Evolutionary conservation across 2,797 vertebrate species (phyloP), one percentile per base, ranked within the genome.

Genomic region (Microcaecilia unicolor): DNA sequence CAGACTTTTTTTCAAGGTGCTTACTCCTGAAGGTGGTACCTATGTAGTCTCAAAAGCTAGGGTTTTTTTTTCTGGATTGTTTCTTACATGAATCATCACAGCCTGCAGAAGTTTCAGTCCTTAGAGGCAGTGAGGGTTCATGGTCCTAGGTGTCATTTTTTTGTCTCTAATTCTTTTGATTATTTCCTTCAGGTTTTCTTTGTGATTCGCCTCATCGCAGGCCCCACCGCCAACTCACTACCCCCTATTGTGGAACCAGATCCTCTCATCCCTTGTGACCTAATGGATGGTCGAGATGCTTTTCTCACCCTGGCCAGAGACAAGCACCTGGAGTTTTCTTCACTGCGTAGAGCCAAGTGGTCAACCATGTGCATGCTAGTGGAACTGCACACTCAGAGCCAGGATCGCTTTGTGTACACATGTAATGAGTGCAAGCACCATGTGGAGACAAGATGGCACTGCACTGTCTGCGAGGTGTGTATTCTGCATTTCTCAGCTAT

Each of bases 381-480:
- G 61, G 95, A 98, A 59, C 80, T 99, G 40, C 95, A 99, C 66
- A 97, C 93, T 28, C 94, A 99, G 81, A 94, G 92, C 75, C 93
- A 97, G 71, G 94, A 99, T 56, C 90, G 95, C 53, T 98, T 98
- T 6, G 94, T 98, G 46, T 98, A 98, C 61, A 98, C 95, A 41
- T 98, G 95, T 78, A 98, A 98, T 0, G 95, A 98, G 64, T 98
- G 95, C 76, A 97, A 97, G 58, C 91, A 94, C 64, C 94, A 98
- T 0, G 95, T 98, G 74, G 95, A 98, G 66, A 98, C 95, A 0
- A 85, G 94, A 55, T 98, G 87, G 86, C 95, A 98, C 67, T 98
- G 95, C 70, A 98, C 94, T 1, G 94, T 98, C 36, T 98, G 95
- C 31, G 95, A 98, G 92, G 94, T 96, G 3, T 3, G n/a, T 3